Base-by-base conservation (phyloP, 2,113 vertebrate species). In the Sitta europaea region DNA sequence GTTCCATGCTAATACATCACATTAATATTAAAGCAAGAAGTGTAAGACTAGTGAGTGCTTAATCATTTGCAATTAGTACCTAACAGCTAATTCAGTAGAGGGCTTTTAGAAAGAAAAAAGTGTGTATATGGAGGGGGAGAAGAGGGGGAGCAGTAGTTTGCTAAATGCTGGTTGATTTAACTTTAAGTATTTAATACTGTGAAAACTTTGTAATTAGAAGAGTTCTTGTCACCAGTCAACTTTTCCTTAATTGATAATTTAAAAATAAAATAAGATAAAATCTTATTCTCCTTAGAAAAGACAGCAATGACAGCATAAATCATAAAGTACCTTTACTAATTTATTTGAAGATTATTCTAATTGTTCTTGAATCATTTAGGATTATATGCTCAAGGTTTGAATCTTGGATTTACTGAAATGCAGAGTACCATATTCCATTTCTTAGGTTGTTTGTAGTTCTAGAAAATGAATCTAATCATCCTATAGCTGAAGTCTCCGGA, bases 21-120 rank as follows among this genome's bases (percentile, higher is more conserved):
- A 98, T 98, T 98, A 98, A 98, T 98, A 98, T 98, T 98, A 98
- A 98, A 98, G 92, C 89, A 97, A 98, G 96, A 97, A 97, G 94
- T 97, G 95, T 94, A 98, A 98, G 94, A 96, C 97, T 94, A 83
- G 98, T 98, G 97, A 98, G 97, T 97, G 96, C 98, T 98, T 98
- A 98, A 98, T 98, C 97, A 98, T 98, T 97, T 97, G 97, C 97
- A 98, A 98, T 98, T 98, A 98, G 96, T 97, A 98, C 97, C 97
- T 98, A 97, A 97, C 97, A 97, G 95, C 97, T 98, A 98, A 98
- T 98, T 98, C 97, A 97, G 90, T 95, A 81, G 96, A 98, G 97
- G 94, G 92, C 95, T 98, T 97, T 98, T 97, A 97, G 95, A 87
- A 94, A 93, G 87, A 95, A 95, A 96, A 85, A 86, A 75, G 29